Evolutionary conservation across 2,888 invertebrate species (phyloP).

Genomic region (Adineta ricciae): DNA sequence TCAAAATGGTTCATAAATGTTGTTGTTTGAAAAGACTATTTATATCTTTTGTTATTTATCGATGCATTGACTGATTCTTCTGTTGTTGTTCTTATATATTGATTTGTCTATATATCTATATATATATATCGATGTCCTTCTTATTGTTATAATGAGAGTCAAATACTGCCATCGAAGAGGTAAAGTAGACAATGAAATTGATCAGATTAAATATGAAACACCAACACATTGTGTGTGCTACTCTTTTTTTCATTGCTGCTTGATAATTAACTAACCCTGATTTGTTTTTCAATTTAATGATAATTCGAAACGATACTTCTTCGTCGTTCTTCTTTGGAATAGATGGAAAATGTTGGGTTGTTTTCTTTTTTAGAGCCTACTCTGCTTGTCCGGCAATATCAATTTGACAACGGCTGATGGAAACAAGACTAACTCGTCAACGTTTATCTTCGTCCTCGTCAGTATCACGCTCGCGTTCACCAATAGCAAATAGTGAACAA

Average conservation of each 20-base stretch:
- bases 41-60: background rate
- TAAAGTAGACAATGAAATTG: background rate
- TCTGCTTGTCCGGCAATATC: background rate
- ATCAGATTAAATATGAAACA: background rate
- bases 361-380: background rate
- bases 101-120: background rate
- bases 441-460: background rate
- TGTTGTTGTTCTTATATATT: conserved; percentile 12
- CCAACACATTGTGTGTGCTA: background rate
- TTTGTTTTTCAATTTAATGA: background rate
- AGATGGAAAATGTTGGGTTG: background rate
- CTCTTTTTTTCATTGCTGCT: background rate
- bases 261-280: background rate
- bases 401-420: background rate
- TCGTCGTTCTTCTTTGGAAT: background rate
- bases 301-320: background rate
- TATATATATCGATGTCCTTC: background rate
- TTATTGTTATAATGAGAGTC: background rate
- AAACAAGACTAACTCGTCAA: background rate
- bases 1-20: background rate
- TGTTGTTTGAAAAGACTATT: background rate
- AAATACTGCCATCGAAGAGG: background rate
- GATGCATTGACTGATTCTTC: background rate
- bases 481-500: background rate
- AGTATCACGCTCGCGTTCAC: background rate